Base-by-base conservation (phyloP, 2,888 invertebrate species). In the Heliconius charithonia region DNA sequence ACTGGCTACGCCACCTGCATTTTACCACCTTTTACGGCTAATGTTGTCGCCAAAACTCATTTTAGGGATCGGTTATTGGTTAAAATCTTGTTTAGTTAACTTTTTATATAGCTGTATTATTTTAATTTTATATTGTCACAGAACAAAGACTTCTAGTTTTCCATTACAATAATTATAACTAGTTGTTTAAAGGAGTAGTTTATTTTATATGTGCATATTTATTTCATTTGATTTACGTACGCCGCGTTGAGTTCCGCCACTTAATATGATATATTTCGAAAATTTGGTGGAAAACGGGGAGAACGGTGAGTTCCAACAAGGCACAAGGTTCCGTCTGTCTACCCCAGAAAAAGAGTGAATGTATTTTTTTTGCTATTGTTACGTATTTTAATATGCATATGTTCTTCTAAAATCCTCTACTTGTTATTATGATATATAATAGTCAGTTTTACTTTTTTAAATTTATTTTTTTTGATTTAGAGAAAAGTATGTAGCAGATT, bases 1-100 rank as follows among this genome's bases (percentile, higher is more conserved):
- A 74, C 74, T 62, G 41, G 74, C 67, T 78, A 19, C 22, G 27
- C 29, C 78, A 69, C 69, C 74, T 62, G 74, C 29, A 29, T 75
- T 70, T 65, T 19, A 65, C 63, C 32, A 51, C 63, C 27, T 76
- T 69, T 76, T 45, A 59, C 32, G n/a, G n/a, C 16, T 13, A 13
- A 72, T 25, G 12, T 72, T n/a, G 32, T 72, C n/a, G 29, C 1
- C 72, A 37, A 72, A 72, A 72, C 16, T 37, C 9, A 37, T n/a
- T 59, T 22, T n/a, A n/a, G 32, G 9, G 12, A 59, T 29, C 13
- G 25, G 16, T 72, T 59, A 32, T 16, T 59, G n/a, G 32, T 16
- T 59, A 59, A 72, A 32, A 32, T 12, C 3, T 69, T 45, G 25
- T 69, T 22, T 25, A 69, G 25, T 69, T 37, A 25, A 16, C 6